Evolutionary conservation across 2,797 vertebrate genomes (phyloP), one percentile per base, ranked within the genome.

Genomic region (Chaunax sp.): DNA sequence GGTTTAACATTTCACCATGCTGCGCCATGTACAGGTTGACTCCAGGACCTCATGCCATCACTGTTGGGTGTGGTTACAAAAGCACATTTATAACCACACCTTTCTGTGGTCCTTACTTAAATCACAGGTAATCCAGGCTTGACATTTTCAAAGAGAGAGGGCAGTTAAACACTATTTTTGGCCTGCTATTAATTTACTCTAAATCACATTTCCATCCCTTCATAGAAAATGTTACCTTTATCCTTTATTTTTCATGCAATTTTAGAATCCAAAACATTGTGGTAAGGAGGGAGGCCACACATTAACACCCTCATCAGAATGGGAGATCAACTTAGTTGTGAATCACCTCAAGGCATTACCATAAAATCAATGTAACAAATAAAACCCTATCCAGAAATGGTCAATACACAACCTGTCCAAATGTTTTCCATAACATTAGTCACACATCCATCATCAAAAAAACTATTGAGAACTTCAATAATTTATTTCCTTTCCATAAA

Each of bases 361-460:
- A n/a, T n/a, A n/a, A n/a, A n/a, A n/a, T n/a, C n/a, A n/a, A n/a
- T n/a, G n/a, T n/a, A n/a, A n/a, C n/a, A n/a, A n/a, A n/a, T n/a
- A n/a, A n/a, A n/a, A n/a, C n/a, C n/a, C n/a, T n/a, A n/a, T n/a
- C n/a, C n/a, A n/a, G n/a, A n/a, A n/a, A n/a, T n/a, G n/a, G n/a
- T n/a, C n/a, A n/a, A n/a, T n/a, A n/a, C n/a, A n/a, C n/a, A 64
- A 22, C n/a, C 58, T 50, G 28, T 68, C 69, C 51, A 84, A 78
- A 83, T 78, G 61, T 66, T 78, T 74, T 73, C 62, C 37, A 53
- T 57, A 37, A 67, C 70, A 63, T 68, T 54, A 30, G 20, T 71
- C 49, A 66, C 71, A 81, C 22, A 3, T 54, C 14, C 23, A n/a
- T n/a, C n/a, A n/a, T n/a, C n/a, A n/a, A n/a, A n/a, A n/a, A n/a